Base-by-base conservation (phyloP, 1,140 invertebrate species). In the Zaprionus davidi region DNA sequence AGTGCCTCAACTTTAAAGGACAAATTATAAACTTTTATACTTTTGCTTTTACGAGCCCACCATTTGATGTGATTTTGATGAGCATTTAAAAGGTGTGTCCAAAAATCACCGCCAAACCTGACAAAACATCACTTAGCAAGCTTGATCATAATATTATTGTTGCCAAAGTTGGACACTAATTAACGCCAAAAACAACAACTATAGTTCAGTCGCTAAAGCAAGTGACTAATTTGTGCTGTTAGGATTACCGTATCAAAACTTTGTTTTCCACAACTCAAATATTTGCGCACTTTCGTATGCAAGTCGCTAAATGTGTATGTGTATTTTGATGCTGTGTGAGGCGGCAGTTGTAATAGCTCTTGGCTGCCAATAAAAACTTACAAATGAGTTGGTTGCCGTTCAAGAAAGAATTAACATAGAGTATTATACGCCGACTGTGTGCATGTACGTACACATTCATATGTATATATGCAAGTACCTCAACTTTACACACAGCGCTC, bases 41-140 rank as follows among this genome's bases (percentile, higher is more conserved):
- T 9, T 17, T 46, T n/a, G 3, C 41, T 69, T 80, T 83, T 80
- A 79, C 59, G 70, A 74, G 67, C 62, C 46, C 28, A 34, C 34
- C 69, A 53, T 56, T 82, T 76, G 62, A 76, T 82, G 63, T n/a
- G 62, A 67, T 59, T 82, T 82, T 82, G 57, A 82, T 75, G 53
- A 62, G 15, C 49, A 24, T 49, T 67, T 71, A 17, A 72, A 57
- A 38, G 36, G 53, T 13, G 17, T 64, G 69, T 56, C 73, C 62
- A 76, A 67, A 55, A 72, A 57, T 64, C 60, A 71, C 24, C 13
- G 13, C 38, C 31, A 13, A 20, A 1, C 22, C 17, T 38, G 4
- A 22, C 9, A 26, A 7, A 60, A 7, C 22, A 3, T 5, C 22
- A 17, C 41, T 17, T 46, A 9, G 41, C 41, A 9, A n/a, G 22